These are phyloP conservation scores for Eublepharis macularius DNA, from an alignment of 2,113 vertebrate genomes.

Conservation along the genomic window DNA sequence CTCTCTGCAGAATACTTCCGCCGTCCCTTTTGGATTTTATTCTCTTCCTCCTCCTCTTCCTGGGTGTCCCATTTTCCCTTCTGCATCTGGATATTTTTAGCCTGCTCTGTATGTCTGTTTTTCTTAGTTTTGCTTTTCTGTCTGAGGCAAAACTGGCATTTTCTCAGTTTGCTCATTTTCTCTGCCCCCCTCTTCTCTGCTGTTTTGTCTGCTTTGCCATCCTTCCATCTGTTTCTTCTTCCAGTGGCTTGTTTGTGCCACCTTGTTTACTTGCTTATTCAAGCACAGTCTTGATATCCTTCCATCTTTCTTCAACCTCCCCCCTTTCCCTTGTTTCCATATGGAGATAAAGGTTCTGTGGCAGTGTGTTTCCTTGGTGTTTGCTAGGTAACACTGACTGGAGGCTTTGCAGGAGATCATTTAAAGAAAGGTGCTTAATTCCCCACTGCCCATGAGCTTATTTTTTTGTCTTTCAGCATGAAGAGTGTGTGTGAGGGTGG, in stretches of 20 bases:
- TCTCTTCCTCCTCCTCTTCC: background rate
- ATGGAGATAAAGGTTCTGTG: background rate
- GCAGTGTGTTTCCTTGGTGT: background rate
- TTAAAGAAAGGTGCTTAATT: background rate
- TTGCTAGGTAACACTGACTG: background rate
- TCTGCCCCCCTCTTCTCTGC: background rate
- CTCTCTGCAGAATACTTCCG: background rate
- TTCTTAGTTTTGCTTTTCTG: background rate
- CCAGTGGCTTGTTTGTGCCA: background rate
- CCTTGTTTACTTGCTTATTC: background rate
- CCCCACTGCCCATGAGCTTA: background rate
- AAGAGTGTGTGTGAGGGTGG: background rate
- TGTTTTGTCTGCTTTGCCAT: background rate
- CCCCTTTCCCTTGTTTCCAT: too few relatives aligned
- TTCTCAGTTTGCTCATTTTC: constrained; percentile 1
- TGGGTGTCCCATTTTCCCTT: background rate
- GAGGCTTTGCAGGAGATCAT: background rate
- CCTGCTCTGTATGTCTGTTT: background rate
- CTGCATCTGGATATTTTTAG: background rate
- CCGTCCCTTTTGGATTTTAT: background rate
- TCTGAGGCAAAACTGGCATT: constrained; percentile 4
- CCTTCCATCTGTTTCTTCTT: constrained; percentile 15
- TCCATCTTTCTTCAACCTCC: background rate
- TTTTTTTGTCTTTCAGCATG: background rate
- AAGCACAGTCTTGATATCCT: too few relatives aligned